phyloP scores from a whole-genome alignment of 2,797 vertebrate species.

The Loriculus beryllinus region DNA sequence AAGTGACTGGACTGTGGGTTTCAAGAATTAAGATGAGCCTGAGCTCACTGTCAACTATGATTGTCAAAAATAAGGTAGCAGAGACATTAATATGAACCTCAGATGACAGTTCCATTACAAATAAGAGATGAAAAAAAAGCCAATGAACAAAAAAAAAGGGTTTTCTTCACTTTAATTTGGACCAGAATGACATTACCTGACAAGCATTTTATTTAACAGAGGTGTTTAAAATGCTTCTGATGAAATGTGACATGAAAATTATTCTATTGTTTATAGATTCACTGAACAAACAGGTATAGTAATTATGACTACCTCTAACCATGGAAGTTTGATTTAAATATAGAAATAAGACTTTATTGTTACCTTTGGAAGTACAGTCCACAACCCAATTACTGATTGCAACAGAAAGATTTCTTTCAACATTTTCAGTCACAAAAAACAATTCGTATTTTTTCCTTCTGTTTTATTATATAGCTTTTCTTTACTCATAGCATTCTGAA shows the following conservation, averaged over 20 bases:
- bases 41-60: not conserved
- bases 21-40: not conserved
- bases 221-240: not conserved
- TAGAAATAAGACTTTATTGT: not conserved
- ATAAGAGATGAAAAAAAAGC: too few species aligned
- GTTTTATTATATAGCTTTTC: not conserved
- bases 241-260: not conserved
- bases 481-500: not conserved
- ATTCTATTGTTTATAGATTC: not conserved
- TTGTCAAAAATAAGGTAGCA: conserved; percentile 23
- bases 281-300: not conserved
- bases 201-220: not conserved
- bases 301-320: not conserved
- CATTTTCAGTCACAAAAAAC: not conserved
- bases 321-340: not conserved
- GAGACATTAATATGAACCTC: not conserved
- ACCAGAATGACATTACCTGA: not conserved
- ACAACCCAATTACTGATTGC: not conserved
- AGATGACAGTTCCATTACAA: not conserved
- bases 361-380: not conserved
- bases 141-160: not conserved
- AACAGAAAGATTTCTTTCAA: not conserved
- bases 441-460: not conserved
- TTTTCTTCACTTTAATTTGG: not conserved
- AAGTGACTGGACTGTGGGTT: not conserved